These are phyloP conservation scores for Drosophila subquinaria DNA, from an alignment of 2,888 invertebrate species.

Conservation along the genomic window DNA sequence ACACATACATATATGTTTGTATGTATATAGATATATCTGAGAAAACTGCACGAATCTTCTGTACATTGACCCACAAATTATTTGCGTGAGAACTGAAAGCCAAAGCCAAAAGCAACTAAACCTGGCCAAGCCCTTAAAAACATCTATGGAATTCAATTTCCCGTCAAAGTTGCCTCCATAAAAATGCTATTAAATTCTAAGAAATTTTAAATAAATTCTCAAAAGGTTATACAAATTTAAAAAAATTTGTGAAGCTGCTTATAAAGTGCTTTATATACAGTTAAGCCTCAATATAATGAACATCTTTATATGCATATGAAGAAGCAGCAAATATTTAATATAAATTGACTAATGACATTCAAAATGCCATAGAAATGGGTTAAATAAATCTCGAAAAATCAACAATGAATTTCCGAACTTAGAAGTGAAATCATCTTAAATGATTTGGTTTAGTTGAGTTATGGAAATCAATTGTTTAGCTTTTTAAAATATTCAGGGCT, in stretches of 20 bases:
- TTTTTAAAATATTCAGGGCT: constrained; percentile 37
- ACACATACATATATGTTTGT: constrained; percentile 13
- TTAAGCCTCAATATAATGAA: neutral
- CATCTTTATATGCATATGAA: neutral
- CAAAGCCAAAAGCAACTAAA: constrained; percentile 6
- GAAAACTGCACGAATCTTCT: constrained; percentile 28
- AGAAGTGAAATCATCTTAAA: too few species aligned
- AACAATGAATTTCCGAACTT: constrained; percentile 5
- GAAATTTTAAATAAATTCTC: constrained; percentile 1
- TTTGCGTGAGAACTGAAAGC: constrained; percentile 35
- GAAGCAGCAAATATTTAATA: neutral
- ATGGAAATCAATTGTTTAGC: constrained; percentile 39
- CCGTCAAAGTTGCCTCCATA: neutral
- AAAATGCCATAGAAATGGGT: neutral
- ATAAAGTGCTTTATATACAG: neutral
- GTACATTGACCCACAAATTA: constrained; percentile 47
- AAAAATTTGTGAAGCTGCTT: neutral
- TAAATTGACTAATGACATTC: constrained; percentile 23
- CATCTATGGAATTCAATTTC: constrained; percentile 9
- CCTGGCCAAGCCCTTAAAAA: constrained; percentile 46
- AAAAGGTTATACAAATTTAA: neutral
- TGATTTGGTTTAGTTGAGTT: constrained; percentile 20
- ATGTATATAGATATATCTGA: neutral
- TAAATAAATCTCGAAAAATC: constrained; percentile 10
- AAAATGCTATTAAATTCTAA: constrained; percentile 8